Percentiles rank a stretch among this genome's conserved stretches.
phyloP scores from a whole-genome alignment of 2,888 invertebrate species.

The Nomada hirtipes region DNA sequence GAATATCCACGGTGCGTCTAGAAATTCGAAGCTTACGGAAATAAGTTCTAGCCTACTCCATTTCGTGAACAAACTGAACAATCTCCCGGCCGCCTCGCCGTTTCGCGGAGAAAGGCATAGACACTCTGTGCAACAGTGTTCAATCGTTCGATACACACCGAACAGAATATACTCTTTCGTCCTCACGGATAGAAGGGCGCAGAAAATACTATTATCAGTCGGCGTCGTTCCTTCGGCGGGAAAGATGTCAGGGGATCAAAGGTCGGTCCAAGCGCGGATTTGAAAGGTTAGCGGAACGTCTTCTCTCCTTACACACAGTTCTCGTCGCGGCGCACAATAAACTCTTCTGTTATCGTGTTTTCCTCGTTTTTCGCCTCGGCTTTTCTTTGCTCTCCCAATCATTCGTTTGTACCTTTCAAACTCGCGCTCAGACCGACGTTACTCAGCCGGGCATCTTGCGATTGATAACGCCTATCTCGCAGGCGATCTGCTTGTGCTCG shows the following conservation, averaged over 20 bases:
- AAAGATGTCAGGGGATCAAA: conserved; percentile 52
- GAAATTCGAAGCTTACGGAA: conserved; percentile 1
- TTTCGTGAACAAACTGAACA: conserved; percentile 50
- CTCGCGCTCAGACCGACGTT: conserved; percentile 83
- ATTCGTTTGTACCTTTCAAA: conserved; percentile 74
- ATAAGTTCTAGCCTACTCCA: conserved; percentile 29
- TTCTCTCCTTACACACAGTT: conserved; percentile 28
- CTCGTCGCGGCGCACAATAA: conserved; percentile 6
- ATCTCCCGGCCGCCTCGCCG: background rate
- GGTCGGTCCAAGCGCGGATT: conserved; percentile 81
- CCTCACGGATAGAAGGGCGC: conserved; percentile 17
- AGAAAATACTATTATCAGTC: conserved; percentile 43
- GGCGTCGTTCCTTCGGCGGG: conserved; percentile 18
- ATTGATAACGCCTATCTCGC: conserved; percentile 82
- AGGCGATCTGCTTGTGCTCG: conserved; percentile 81
- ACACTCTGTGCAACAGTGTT: background rate
- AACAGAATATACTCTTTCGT: conserved; percentile 2
- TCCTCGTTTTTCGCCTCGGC: conserved; percentile 19
- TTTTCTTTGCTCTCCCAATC: too few species aligned
- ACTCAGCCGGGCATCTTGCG: conserved; percentile 84
- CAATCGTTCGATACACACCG: background rate
- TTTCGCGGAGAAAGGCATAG: conserved; percentile 20
- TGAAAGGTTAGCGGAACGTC: conserved; percentile 74
- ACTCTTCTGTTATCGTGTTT: too few species aligned
- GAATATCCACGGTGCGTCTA: background rate